Evolutionary conservation across 2,113 vertebrate genomes (phyloP).

Genomic region (Rattus rattus): DNA sequence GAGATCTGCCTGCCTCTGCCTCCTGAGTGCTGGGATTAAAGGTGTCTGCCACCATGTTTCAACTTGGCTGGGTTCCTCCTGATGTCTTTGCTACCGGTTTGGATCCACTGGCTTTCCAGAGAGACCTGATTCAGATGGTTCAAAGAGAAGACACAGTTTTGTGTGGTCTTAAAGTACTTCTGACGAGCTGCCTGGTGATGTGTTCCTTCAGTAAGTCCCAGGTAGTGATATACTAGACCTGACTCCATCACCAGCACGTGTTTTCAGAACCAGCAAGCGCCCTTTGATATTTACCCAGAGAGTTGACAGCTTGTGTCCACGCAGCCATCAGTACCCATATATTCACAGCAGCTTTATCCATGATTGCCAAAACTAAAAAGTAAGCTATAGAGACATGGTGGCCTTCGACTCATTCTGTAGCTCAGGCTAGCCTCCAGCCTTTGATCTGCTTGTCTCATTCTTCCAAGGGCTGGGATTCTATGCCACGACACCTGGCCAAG

Average conservation of each 20-base stretch:
- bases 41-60: too few species aligned
- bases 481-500: neutral
- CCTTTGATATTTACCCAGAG: neutral
- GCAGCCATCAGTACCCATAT: neutral
- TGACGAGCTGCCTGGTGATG: neutral
- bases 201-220: neutral
- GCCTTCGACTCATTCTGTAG: neutral
- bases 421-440: neutral
- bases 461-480: neutral
- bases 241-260: neutral
- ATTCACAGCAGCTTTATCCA: neutral
- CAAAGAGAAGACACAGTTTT: neutral
- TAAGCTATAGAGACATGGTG: neutral
- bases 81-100: neutral
- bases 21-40: too few species aligned
- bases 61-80: neutral
- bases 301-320: neutral
- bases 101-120: neutral
- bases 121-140: neutral
- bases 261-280: neutral
- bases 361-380: neutral
- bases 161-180: neutral
- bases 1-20: too few species aligned
- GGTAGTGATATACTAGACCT: neutral
- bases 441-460: neutral